Evolutionary conservation across 2,888 invertebrate genomes (phyloP), one percentile per base, ranked within the genome.

Genomic region (Andricus curvator): DNA sequence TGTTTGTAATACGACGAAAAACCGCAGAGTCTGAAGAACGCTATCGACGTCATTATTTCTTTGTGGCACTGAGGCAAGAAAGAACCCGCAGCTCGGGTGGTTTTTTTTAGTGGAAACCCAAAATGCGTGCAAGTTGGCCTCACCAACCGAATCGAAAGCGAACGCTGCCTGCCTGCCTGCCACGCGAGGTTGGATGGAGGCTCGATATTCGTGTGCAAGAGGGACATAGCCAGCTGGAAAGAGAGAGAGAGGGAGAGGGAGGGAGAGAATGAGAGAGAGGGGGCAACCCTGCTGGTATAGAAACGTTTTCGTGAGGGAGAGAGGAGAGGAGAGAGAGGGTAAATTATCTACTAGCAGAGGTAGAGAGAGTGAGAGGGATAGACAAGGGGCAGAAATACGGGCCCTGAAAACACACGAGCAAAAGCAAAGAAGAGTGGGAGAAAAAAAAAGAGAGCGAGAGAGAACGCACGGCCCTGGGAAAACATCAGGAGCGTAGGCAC

Each of bases 391-490:
- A 74, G 33, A 56, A 74, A 74, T 74, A 74, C 74, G 74, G 74
- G 74, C 74, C 74, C 74, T 74, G 74, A 74, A 74, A 74, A 74
- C 56, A 74, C 56, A 56, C 37, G 56, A 56, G 56, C 33, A n/a
- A 74, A 74, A 74, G 77, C 20, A 37, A 20, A 44, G n/a, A 44
- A 66, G 78, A 77, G 80, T 67, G 80, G 67, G 78, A 77, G 80
- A 51, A 67, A 81, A 66, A 70, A 68, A 66, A 51, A 79, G 79
- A 62, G 67, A 67, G 80, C 77, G 70, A 79, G 74, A 77, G 82
- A 81, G 66, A 74, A 84, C 84, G 84, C 83, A 84, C 83, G 82
- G 83, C 84, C 82, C 83, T 81, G 85, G 84, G 80, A 85, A 74
- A 74, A 74, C 56, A 74, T 74, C 74, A 74, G 74, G 74, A 56